Evolutionary conservation across 2,113 vertebrate species (phyloP), one percentile per base, ranked within the genome.

Genomic region (Psittacula cyanocephala): DNA sequence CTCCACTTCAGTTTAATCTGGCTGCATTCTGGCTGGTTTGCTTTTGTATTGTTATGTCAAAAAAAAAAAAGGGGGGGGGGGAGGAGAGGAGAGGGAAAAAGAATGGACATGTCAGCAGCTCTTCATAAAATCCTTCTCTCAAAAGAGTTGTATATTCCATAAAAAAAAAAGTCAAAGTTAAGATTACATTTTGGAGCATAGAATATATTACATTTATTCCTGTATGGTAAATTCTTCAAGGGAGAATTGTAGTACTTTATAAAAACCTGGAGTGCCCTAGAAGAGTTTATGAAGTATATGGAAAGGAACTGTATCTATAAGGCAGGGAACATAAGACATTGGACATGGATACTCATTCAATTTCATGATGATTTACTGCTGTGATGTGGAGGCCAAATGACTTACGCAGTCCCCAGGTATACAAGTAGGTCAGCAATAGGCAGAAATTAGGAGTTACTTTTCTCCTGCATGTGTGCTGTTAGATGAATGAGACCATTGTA

Each of bases 141-240:
- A 63, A 68, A 39, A 78, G 16, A 75, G 63, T 11, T 74, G 6
- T n/a, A 4, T 75, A n/a, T 75, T 88, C 86, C 68, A 64, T 65
- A 44, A 76, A 87, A 83, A 77, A 90, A 88, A 7, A 93, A 74
- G 53, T 83, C n/a, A 53, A 88, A 91, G 50, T 91, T 96, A 68
- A 64, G 23, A 41, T 86, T 93, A 60, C 11, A 35, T 77, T 86
- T 78, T 90, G 64, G 50, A 88, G 52, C 39, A 70, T 7, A 64
- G 35, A 89, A 70, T 82, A 59, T 76, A 63, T 83, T 79, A 69
- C 53, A 35, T 82, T 93, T 89, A 88, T 94, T 95, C 55, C 46
- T 90, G 23, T 86, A 78, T 25, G 74, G 68, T 86, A 89, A 80
- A 83, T 94, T 93, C 0, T 0, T 91, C 46, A 77, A 79, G 44